Conservation (phyloP, 2,797 vertebrate genomes). For the Alauda arvensis region DNA sequence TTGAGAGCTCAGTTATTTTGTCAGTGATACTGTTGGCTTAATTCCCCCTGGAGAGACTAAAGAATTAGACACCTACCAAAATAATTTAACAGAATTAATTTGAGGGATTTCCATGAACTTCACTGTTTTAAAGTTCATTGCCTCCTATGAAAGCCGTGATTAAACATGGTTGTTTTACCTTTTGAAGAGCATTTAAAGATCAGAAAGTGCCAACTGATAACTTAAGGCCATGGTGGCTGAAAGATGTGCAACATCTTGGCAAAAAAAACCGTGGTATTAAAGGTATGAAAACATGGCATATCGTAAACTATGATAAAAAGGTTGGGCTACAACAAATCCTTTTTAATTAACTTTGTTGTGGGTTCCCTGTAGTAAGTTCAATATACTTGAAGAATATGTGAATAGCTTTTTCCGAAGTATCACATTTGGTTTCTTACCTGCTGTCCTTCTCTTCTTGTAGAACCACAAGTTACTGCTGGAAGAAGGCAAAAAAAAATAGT, state of each 20-base stretch:
- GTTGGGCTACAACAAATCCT: background rate
- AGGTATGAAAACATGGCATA: background rate
- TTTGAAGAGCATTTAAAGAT: background rate
- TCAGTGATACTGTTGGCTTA: background rate
- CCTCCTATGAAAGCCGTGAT: background rate
- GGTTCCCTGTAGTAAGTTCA: background rate
- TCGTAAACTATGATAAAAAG: background rate
- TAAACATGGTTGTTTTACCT: background rate
- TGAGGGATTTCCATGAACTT: background rate
- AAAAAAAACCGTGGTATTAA: background rate
- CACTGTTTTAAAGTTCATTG: background rate
- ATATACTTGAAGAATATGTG: background rate
- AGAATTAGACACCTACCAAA: background rate
- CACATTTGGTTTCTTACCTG: background rate
- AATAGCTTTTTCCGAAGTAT: background rate
- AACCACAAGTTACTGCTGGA: background rate
- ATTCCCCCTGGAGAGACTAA: background rate
- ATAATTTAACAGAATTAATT: background rate
- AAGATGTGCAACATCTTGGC: background rate
- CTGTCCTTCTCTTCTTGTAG: background rate
- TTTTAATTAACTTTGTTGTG: background rate
- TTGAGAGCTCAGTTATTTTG: background rate
- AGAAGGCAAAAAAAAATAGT: background rate
- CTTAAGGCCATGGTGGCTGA: background rate
- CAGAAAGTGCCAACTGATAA: background rate